Percentiles rank a stretch among this genome's conserved stretches.
These are phyloP conservation scores for Agonopterix arenella DNA, from an alignment of 2,888 invertebrate species.

Conservation along the genomic window DNA sequence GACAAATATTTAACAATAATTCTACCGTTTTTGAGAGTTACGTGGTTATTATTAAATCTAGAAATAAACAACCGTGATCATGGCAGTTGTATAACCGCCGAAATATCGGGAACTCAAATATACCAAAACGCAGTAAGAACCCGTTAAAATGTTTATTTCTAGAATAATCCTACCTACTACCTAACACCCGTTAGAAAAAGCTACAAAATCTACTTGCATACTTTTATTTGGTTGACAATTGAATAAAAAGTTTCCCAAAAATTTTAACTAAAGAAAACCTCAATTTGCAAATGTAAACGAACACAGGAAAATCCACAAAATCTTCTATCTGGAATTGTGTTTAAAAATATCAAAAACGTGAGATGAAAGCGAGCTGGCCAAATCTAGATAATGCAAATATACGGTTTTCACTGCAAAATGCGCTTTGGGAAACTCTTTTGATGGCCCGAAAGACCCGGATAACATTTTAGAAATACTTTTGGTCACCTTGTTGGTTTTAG, in stretches of 20 bases:
- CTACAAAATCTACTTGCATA: no score
- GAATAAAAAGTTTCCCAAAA: neutral
- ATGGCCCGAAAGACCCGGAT: neutral
- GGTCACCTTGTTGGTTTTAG: neutral
- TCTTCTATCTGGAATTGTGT: conserved; percentile 62
- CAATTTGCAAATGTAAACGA: conserved; percentile 21
- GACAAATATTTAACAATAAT: no score
- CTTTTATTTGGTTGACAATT: no score
- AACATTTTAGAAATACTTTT: neutral
- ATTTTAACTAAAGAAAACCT: neutral
- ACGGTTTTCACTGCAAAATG: conserved; percentile 3
- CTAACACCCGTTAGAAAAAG: no score
- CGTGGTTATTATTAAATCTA: no score
- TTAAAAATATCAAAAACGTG: conserved; percentile 59
- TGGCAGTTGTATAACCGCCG: no score
- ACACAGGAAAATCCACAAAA: conserved; percentile 37
- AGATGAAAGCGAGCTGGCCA: conserved; percentile 58
- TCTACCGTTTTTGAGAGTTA: no score
- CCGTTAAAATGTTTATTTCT: no score
- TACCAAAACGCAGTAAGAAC: no score
- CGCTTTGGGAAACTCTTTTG: conserved; percentile 9
- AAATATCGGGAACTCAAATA: no score
- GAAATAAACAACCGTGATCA: no score
- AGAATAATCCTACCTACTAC: no score
- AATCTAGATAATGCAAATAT: conserved; percentile 19